A percentile compares a stretch with the other conserved stretches of the same genome.
Evolutionary conservation across 2,113 vertebrate genomes (phyloP).

Genomic region (Amblyopsis rosae): DNA sequence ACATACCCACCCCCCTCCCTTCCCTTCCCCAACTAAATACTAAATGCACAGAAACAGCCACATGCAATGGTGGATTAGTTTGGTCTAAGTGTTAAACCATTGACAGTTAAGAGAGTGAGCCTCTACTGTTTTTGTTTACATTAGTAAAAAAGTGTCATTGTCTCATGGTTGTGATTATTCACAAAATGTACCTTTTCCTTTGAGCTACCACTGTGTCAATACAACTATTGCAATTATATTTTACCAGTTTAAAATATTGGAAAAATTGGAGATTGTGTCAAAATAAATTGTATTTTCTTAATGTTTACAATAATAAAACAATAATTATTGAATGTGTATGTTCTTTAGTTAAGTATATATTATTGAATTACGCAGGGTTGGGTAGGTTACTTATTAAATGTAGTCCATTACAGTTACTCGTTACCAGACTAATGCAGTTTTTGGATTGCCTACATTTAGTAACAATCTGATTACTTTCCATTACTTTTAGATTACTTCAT

Average conservation of each 20-base stretch:
- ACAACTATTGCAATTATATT: constrained; percentile 74
- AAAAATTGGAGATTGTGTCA: constrained; percentile 22
- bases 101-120: constrained; percentile 25
- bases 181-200: constrained; percentile 21
- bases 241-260: constrained; percentile 58
- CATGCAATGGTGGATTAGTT: constrained; percentile 7
- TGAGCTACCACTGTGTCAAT: constrained; percentile 50
- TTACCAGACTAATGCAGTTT: no score
- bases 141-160: constrained; percentile 30
- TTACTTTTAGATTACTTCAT: no score
- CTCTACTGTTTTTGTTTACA: constrained; percentile 44
- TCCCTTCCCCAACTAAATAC: neutral
- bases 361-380: no score
- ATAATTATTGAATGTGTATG: constrained; percentile 10
- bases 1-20: constrained; percentile 6
- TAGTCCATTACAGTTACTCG: no score
- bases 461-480: no score
- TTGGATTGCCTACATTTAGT: no score
- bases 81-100: constrained; percentile 24
- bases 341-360: neutral
- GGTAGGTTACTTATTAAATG: no score
- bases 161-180: constrained; percentile 46
- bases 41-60: constrained; percentile 6
- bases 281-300: constrained; percentile 48
- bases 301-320: constrained; percentile 33